Evolutionary conservation across 2,113 vertebrate genomes (phyloP).

Genomic region (Carettochelys insculpta): DNA sequence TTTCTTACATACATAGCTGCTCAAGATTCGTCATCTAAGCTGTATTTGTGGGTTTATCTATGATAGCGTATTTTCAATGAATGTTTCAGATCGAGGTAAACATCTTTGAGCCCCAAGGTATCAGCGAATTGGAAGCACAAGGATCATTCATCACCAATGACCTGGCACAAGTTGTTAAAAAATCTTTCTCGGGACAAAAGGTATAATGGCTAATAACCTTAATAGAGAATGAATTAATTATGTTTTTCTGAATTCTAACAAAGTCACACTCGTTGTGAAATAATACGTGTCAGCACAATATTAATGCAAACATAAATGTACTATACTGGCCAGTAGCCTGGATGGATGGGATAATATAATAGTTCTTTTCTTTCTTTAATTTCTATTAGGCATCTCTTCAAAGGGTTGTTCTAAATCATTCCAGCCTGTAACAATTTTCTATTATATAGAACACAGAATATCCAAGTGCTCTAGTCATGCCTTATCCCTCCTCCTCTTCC

Average conservation of each 20-base stretch:
- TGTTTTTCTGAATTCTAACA: neutral
- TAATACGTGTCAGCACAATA: neutral
- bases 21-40: neutral
- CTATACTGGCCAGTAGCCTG: neutral
- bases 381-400: neutral
- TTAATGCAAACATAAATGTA: neutral
- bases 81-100: constrained; percentile 84
- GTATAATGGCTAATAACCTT: constrained; percentile 59
- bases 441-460: neutral
- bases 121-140: constrained; percentile 82
- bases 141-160: constrained; percentile 83
- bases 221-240: neutral
- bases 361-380: neutral
- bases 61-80: constrained; percentile 40
- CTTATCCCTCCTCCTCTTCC: neutral
- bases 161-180: constrained; percentile 79
- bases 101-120: constrained; percentile 86
- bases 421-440: neutral
- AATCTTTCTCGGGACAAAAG: constrained; percentile 78
- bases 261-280: neutral
- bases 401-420: neutral
- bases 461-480: neutral
- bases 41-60: neutral
- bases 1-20: neutral
- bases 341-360: neutral